Base-by-base conservation (phyloP, 2,113 vertebrate genomes). In the Agelaius tricolor region DNA sequence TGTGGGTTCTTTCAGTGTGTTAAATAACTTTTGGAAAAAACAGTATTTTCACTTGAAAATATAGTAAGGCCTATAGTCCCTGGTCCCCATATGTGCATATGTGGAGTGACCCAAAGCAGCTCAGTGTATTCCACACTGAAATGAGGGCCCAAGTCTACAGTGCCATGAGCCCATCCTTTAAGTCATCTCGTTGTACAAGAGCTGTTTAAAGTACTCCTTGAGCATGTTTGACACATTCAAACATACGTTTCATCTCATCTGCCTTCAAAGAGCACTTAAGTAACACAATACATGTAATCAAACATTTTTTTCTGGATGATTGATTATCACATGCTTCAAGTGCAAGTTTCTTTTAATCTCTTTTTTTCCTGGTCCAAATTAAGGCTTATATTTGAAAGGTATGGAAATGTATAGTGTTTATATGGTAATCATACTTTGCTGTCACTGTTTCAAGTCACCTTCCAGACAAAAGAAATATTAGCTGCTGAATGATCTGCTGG, bases 231-330 rank as follows among this genome's bases (percentile, higher is more conserved):
- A 84, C 52, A 20, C 78, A 57, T 69, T 94, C 87, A 89, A 96
- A 82, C 49, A 81, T 44, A 74, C 2, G 0, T 91, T 96, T 95
- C 57, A 54, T 84, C 66, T 91, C 46, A 49, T 69, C 89, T 93
- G 51, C 74, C 77, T 96, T 95, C 66, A 68, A 91, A 95, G 91
- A 94, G 41, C 26, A 54, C 77, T 93, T 84, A 72, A 89, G 68
- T 94, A 96, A 94, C 41, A 57, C 74, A 89, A 79, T 89, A 93
- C 37, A 61, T 87, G 41, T 81, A 94, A 95, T 94, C 84, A 87
- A 72, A 89, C 57, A 0, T 59, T 65, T 92, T 89, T 88, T 91
- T 67, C 86, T 91, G 44, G 24, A 30, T 96, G 72, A 81, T 67
- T 87, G 77, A 92, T 89, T 84, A 87, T 72, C n/a, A 16, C 61